phyloP scores from a whole-genome alignment of 2,888 invertebrate species.

The Pristionchus maxplancki region DNA sequence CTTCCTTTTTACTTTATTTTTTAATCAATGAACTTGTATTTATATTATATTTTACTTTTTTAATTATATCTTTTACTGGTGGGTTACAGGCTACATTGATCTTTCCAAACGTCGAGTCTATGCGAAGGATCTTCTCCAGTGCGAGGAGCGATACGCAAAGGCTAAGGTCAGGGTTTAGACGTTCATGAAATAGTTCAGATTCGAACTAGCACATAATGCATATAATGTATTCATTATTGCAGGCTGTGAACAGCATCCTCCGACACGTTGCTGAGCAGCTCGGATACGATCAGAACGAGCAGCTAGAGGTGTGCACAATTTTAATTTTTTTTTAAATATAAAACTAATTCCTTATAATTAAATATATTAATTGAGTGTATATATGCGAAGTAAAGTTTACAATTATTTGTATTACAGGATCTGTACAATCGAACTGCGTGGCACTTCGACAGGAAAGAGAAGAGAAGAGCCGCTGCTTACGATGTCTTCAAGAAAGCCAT shows the following conservation, averaged over 20 bases:
- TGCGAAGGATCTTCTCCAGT: conserved; percentile 96
- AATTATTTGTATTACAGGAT: neutral
- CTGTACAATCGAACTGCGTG: conserved; percentile 89
- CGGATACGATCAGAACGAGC: conserved; percentile 91
- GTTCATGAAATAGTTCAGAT: too few relatives aligned
- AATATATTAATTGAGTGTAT: neutral
- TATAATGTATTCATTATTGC: too few relatives aligned
- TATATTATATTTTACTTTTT: neutral
- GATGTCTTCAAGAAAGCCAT: conserved; percentile 99
- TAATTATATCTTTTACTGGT: neutral
- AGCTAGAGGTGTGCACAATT: conserved; percentile 87
- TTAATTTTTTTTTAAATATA: neutral
- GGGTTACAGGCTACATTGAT: conserved; percentile 95
- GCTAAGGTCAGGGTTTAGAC: conserved; percentile 73
- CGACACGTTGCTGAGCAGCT: conserved; percentile 96
- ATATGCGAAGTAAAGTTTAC: too few relatives aligned
- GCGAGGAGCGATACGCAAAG: conserved; percentile 97
- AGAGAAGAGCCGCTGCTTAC: conserved; percentile 94
- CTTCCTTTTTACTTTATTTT: too few relatives aligned
- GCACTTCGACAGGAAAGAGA: conserved; percentile 97
- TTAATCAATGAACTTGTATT: too few relatives aligned
- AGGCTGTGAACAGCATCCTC: conserved; percentile 90
- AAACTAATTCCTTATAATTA: neutral
- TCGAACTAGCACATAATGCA: too few relatives aligned
- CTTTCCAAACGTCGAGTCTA: conserved; percentile 98